These are phyloP conservation scores for Chloebia gouldiae DNA, from an alignment of 2,113 vertebrate genomes.

Conservation along the genomic window DNA sequence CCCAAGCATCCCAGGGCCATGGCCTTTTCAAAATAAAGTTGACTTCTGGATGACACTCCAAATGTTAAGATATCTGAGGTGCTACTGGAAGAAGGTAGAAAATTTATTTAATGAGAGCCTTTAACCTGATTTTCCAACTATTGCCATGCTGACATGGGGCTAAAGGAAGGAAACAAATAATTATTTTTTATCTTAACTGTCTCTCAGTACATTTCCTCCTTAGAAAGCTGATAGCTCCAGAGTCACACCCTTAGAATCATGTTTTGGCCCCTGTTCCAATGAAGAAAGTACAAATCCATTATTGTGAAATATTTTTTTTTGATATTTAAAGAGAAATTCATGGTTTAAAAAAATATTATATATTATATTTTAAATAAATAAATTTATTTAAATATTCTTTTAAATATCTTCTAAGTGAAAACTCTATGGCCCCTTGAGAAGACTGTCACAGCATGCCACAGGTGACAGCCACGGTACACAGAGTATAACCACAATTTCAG, in stretches of 20 bases:
- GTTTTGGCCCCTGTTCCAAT: neutral
- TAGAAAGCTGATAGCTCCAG: neutral
- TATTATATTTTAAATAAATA: too few species aligned
- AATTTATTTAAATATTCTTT: too few species aligned
- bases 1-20: fast-evolving
- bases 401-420: neutral
- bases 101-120: neutral
- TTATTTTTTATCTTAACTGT: neutral
- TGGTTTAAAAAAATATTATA: neutral
- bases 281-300: neutral
- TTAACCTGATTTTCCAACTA: neutral
- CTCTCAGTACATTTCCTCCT: neutral
- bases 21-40: neutral
- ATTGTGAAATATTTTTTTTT: neutral
- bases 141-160: neutral
- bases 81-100: neutral
- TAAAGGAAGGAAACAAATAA: neutral
- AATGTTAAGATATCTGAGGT: neutral
- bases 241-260: neutral
- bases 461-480: fast-evolving
- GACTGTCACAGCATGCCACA: neutral
- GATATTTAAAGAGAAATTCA: neutral
- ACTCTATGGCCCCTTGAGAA: neutral
- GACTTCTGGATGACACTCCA: neutral
- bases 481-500: neutral